phyloP scores from a whole-genome alignment of 2,888 invertebrate species.

The Ferrisia virgata region DNA sequence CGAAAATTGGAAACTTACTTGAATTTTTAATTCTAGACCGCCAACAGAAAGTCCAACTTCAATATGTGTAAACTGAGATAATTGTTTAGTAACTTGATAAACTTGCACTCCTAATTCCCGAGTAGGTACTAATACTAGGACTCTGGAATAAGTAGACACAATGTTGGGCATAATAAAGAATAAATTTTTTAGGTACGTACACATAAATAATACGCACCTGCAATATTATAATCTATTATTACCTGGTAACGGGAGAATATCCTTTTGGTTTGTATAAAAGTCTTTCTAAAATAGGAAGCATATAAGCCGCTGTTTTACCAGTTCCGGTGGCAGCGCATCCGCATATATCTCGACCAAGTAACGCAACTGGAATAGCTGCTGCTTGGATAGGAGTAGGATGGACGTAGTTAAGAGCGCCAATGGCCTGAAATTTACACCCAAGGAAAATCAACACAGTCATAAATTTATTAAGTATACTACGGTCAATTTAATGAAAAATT shows the following conservation, averaged over 20 bases:
- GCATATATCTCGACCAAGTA: constrained; percentile 91
- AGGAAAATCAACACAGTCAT: background rate
- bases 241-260: constrained; percentile 54
- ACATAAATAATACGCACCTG: background rate
- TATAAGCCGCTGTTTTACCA: constrained; percentile 98
- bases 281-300: constrained; percentile 93
- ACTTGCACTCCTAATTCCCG: constrained; percentile 97
- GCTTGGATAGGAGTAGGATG: constrained; percentile 97
- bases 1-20: constrained; percentile 52
- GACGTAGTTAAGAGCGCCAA: constrained; percentile 80
- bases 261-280: constrained; percentile 79
- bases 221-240: background rate
- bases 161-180: too few relatives aligned
- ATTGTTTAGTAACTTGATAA: constrained; percentile 86
- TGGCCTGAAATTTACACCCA: constrained; percentile 59
- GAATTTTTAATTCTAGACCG: constrained; percentile 77
- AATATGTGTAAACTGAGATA: constrained; percentile 80
- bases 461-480: background rate
- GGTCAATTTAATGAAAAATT: background rate
- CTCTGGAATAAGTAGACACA: constrained; percentile 56
- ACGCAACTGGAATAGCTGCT: constrained; percentile 88
- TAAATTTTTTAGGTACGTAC: background rate
- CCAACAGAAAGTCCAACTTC: constrained; percentile 83
- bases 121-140: constrained; percentile 92
- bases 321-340: constrained; percentile 98